Evolutionary conservation across 2,888 invertebrate genomes (phyloP), one percentile per base, ranked within the genome.

Genomic region (Ceratothoa steindachneri): DNA sequence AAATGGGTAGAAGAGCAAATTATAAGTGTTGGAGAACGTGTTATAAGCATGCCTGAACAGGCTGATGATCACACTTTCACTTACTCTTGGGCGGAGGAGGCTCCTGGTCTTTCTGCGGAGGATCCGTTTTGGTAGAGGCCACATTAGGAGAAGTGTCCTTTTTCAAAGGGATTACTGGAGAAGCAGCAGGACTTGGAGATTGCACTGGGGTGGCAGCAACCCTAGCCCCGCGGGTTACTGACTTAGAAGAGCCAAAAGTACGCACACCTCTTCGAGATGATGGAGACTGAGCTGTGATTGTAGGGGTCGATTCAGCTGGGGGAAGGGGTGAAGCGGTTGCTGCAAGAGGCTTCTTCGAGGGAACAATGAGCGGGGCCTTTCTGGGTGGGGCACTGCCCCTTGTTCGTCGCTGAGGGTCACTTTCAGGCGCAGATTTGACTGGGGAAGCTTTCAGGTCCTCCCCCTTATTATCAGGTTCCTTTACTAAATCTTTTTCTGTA

Each of bases 351-450:
- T n/a, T 69, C 41, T 70, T 76, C 4, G 76, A 9, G 4, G 71
- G 1, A 30, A 73, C 69, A 15, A 30, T 24, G 4, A 73, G 67
- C 2, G 76, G 19, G n/a, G 73, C 64, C 30, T 68, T 53, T 41
- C 73, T 73, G 30, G 29, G 15, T 15, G 67, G 31, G 24, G 67
- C 67, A 19, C 19, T 12, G 2, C 67, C 66, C 68, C 30, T 71
- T 72, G 27, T 67, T 29, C 41, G 41, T 41, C 41, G 41, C 15
- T 15, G 41, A 15, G 41, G 41, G 15, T 41, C n/a, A n/a, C n/a
- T n/a, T n/a, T n/a, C n/a, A n/a, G n/a, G n/a, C n/a, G n/a, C n/a
- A n/a, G n/a, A n/a, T n/a, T n/a, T n/a, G n/a, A n/a, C n/a, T n/a
- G n/a, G n/a, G n/a, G n/a, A n/a, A n/a, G n/a, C n/a, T n/a, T n/a